Percentiles rank a stretch among this genome's conserved stretches.
Evolutionary conservation across 23 tunicate species (phyloP).

Genomic region (Oikopleura dioica): DNA sequence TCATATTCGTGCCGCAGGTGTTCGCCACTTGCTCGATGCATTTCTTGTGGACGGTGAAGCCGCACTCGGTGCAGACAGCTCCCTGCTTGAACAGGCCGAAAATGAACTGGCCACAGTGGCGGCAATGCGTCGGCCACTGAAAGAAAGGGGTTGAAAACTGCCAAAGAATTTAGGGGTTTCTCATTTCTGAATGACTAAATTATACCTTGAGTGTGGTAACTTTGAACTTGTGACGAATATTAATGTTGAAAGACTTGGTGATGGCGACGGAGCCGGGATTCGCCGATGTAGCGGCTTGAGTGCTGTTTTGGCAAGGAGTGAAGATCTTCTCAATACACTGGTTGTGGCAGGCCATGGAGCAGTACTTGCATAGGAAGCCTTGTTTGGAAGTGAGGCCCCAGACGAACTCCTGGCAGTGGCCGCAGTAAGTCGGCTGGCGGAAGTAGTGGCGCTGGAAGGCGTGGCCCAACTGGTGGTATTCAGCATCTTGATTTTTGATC

Average conservation of each 20-base stretch:
- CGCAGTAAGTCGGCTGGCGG: slow-evolving; percentile 3
- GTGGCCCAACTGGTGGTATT: background rate
- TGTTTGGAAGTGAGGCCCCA: background rate
- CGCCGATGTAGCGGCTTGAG: too few relatives aligned
- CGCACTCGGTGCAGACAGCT: slow-evolving; percentile 27
- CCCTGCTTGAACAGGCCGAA: slow-evolving; percentile 2
- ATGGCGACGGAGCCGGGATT: too few relatives aligned
- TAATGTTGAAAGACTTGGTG: background rate
- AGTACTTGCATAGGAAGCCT: background rate
- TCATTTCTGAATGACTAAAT: too few relatives aligned
- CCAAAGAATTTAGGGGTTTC: too few relatives aligned
- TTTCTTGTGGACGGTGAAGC: slow-evolving; percentile 67
- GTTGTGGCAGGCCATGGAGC: background rate
- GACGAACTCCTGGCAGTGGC: background rate
- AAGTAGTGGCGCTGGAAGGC: background rate
- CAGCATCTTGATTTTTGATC: background rate
- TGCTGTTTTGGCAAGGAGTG: too few relatives aligned
- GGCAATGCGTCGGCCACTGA: background rate
- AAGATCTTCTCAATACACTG: background rate
- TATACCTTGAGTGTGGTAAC: too few relatives aligned
- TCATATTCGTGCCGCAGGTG: slow-evolving; percentile 38
- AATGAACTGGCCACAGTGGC: background rate
- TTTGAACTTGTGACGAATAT: background rate
- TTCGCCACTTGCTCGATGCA: slow-evolving; percentile 86
- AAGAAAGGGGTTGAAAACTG: too few relatives aligned